Percentiles rank a stretch among this genome's conserved stretches.
Evolutionary conservation across 1,140 invertebrate genomes (phyloP).

Genomic region (Cotesia glomerata): DNA sequence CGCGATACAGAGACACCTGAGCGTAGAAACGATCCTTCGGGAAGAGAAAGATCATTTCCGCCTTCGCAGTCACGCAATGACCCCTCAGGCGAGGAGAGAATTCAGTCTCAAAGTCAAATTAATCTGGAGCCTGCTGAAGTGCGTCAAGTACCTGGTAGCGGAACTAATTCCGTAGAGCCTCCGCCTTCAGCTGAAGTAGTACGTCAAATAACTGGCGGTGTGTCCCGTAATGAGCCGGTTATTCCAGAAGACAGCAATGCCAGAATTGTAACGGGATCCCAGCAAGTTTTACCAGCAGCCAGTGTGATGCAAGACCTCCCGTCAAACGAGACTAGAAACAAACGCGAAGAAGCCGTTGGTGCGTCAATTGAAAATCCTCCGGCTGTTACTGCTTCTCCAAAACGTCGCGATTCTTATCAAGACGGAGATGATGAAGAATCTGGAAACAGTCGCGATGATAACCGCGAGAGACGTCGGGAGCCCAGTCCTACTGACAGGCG

Average conservation of each 20-base stretch:
- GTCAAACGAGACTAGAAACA: slow-evolving; percentile 48
- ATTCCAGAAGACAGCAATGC: slow-evolving; percentile 45
- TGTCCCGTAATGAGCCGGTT: slow-evolving; percentile 49
- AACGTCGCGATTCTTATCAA: slow-evolving; percentile 56
- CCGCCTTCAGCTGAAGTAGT: slow-evolving; percentile 40
- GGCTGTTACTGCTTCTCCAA: slow-evolving; percentile 41
- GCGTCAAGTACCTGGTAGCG: slow-evolving; percentile 54
- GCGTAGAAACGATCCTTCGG: slow-evolving; percentile 57
- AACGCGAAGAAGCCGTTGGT: slow-evolving; percentile 59
- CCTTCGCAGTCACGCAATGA: slow-evolving; percentile 56
- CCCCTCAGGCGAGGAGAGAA: slow-evolving; percentile 56
- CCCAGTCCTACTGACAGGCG: slow-evolving; percentile 48
- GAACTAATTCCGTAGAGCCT: slow-evolving; percentile 49
- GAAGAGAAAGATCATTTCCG: slow-evolving; percentile 52
- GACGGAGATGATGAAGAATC: slow-evolving; percentile 59
- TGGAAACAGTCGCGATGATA: slow-evolving; percentile 55
- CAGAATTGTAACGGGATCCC: slow-evolving; percentile 58
- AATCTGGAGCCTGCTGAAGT: slow-evolving; percentile 45
- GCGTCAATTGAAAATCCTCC: slow-evolving; percentile 51
- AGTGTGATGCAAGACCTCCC: slow-evolving; percentile 40
- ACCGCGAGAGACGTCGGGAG: slow-evolving; percentile 55
- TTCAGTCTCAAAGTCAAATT: slow-evolving; percentile 36
- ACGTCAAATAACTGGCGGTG: slow-evolving; percentile 56
- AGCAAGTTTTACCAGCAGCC: slow-evolving; percentile 45
- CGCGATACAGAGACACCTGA: slow-evolving; percentile 45